Evolutionary conservation across 2,113 vertebrate genomes (phyloP), one percentile per base, ranked within the genome.

Genomic region (Mesitornis unicolor): DNA sequence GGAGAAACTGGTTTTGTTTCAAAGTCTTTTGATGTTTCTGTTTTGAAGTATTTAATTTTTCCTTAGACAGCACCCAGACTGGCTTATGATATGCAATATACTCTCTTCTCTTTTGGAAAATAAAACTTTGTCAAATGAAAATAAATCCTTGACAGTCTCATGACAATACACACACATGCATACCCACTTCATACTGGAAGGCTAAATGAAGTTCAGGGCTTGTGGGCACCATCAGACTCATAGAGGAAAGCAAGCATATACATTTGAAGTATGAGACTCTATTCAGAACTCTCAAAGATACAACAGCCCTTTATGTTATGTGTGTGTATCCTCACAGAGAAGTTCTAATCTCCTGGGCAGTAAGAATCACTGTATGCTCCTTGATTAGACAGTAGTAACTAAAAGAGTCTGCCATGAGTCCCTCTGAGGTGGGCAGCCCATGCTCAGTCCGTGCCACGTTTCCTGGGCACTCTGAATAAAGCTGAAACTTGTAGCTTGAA

Each of bases 21-120:
- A 57, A 89, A 93, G n/a, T 47, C 63, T 78, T 95, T 85, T 89
- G 71, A 70, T 88, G 22, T 87, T 91, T 88, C 89, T 89, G 28
- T 70, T 91, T 95, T 84, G 43, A 92, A 87, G 21, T 43, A 87
- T 77, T 94, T 79, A 0, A 59, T 94, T 97, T 95, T 93, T 47
- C 73, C n/a, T 65, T 31, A 90, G 38, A 61, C 42, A 79, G 16
- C n/a, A 76, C 51, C 7, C 51, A 77, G 54, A 64, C 14, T n/a
- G 67, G 21, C 11, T 0, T 0, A 38, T 50, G 54, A 56, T 51
- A 73, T 21, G 35, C 63, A 87, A 22, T 54, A 35, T 15, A 40
- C 20, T 45, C 28, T 87, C 36, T 78, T 93, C 8, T 64, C 53
- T 86, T 94, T 50, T 60, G 42, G 45, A 97, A 95, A 93, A 75